Evolutionary conservation across 1,140 invertebrate species (phyloP).

Genomic region (Oedothorax gibbosus): DNA sequence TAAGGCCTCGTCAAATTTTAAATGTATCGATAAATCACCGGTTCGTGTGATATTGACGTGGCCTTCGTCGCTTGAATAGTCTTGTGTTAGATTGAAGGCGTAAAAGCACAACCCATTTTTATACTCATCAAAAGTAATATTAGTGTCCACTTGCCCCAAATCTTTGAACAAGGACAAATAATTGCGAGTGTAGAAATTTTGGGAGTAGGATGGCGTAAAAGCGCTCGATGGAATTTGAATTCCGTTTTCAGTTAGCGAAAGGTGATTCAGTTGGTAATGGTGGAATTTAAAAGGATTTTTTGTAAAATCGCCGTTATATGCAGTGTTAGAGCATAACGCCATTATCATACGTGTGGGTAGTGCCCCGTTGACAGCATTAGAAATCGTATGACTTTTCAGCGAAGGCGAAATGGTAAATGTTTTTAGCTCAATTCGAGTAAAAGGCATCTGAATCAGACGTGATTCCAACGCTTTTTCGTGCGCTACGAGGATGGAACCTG

Average conservation of each 20-base stretch:
- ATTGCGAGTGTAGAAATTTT: background rate
- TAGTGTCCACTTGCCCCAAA: background rate
- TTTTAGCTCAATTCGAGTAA: background rate
- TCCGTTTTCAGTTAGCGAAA: background rate
- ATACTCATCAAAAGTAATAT: background rate
- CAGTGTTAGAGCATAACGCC: background rate
- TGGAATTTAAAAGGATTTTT: constrained; percentile 3
- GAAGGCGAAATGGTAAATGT: background rate
- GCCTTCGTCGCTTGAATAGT: background rate
- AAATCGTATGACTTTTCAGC: background rate
- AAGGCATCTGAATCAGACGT: background rate
- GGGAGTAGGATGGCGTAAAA: background rate
- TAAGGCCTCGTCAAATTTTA: background rate
- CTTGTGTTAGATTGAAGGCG: background rate
- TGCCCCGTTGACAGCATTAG: background rate
- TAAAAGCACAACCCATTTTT: background rate
- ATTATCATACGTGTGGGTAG: background rate
- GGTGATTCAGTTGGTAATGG: background rate
- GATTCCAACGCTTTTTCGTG: background rate
- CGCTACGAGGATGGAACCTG: background rate
- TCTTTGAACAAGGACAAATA: background rate
- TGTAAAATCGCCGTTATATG: background rate
- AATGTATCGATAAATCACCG: background rate
- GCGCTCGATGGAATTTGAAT: background rate
- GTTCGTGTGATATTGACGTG: background rate